Evolutionary conservation across 2,113 vertebrate genomes (phyloP).

Genomic region (Pollimyrus isidori): DNA sequence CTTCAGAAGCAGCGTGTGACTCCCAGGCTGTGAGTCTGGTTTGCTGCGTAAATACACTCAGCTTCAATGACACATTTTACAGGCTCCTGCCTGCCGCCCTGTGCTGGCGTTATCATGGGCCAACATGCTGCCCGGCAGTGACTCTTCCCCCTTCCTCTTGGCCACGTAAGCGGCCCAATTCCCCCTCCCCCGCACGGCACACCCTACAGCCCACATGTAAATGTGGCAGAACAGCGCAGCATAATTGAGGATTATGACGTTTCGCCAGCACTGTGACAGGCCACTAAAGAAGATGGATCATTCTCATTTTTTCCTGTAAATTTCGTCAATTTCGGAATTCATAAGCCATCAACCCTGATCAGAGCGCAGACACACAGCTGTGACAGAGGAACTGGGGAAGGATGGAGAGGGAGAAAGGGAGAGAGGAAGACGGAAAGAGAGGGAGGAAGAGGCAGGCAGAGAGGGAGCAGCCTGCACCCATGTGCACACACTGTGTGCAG

Average conservation of each 20-base stretch:
- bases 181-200: constrained; percentile 66
- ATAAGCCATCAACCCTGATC: constrained; percentile 97
- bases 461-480: background rate
- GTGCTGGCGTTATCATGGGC: background rate
- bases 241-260: constrained; percentile 99
- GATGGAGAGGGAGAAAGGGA: constrained; percentile 47
- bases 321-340: constrained; percentile 99
- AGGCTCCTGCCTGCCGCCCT: constrained; percentile 11
- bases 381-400: constrained; percentile 55
- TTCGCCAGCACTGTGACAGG: constrained; percentile 97
- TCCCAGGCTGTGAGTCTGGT: background rate
- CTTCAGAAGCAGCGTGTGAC: background rate
- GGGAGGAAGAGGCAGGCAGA: constrained; percentile 43
- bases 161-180: constrained; percentile 64
- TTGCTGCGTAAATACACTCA: background rate
- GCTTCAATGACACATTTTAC: constrained; percentile 4
- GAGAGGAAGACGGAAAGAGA: constrained; percentile 36
- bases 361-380: constrained; percentile 80
- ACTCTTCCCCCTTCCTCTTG: constrained; percentile 35
- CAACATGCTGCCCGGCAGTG: constrained; percentile 31
- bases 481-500: background rate
- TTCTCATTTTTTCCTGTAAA: constrained; percentile 99
- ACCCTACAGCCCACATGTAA: constrained; percentile 77
- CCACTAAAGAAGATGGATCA: constrained; percentile 99
- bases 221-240: constrained; percentile 66